Base-by-base conservation (phyloP, 2,797 vertebrate genomes). In the Pipistrellus pipistrellus region DNA sequence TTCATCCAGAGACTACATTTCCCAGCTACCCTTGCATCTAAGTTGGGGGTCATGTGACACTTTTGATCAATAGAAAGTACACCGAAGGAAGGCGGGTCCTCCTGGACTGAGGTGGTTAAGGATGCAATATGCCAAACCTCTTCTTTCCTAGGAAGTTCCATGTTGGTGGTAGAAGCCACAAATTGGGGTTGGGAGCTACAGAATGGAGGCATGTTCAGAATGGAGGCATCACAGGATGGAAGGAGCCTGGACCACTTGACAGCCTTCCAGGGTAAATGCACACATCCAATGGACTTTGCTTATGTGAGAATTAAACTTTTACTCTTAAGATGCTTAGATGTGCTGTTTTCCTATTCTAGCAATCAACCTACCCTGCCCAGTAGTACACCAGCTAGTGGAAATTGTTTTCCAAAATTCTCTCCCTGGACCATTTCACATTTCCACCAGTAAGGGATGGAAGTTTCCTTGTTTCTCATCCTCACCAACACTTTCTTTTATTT, bases 391-490 rank as follows among this genome's bases (percentile, higher is more conserved):
- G 72, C 48, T 18, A 38, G 11, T 48, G n/a, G 48, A 78, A 38
- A 71, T 85, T n/a, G 13, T 85, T 86, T 92, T 71, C 35, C 53
- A 20, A 59, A 62, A 18, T 51, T 44, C n/a, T 64, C 57, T 81
- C 38, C 35, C 17, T 62, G 38, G 53, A 35, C 41, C 18, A 25
- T 23, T 46, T 59, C 51, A 38, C n/a, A 7, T 78, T 71, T 78
- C 73, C 13, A 38, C n/a, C 41, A 71, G 68, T n/a, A 44, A n/a
- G 18, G 55, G 55, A 38, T 83, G 13, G 35, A 48, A 38, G 13
- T 71, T 41, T 76, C n/a, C 30, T 46, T 44, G 15, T 30, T 68
- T 44, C 30, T 30, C 23, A 57, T 35, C 71, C 62, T 85, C 18
- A 30, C 6, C 21, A 51, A 38, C 48, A 55, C 12, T 81, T 59